A percentile compares a stretch with the other conserved stretches of the same genome.
Conservation (phyloP, 1,140 invertebrate genomes). For the Hylaeus anthracinus region DNA sequence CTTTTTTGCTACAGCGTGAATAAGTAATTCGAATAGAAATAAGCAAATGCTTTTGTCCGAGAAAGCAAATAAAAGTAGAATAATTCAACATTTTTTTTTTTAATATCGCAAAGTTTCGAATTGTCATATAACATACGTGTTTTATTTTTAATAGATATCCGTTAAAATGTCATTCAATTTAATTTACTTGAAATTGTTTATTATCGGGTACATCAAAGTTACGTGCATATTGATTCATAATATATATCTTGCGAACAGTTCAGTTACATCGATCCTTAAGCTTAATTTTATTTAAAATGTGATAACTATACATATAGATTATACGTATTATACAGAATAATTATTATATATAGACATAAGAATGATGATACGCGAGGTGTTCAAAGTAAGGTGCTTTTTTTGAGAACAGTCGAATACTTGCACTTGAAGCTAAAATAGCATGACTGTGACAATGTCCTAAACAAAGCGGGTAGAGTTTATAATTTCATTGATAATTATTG, state of each 20-base stretch:
- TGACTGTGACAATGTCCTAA: not conserved
- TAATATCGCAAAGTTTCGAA: not conserved
- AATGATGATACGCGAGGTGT: constrained; percentile 50
- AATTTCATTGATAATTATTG: constrained; percentile 10
- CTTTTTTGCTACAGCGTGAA: constrained; percentile 20
- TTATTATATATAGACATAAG: constrained; percentile 51
- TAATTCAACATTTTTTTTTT: not conserved
- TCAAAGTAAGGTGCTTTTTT: constrained; percentile 64
- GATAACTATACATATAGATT: constrained; percentile 70
- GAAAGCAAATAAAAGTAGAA: not conserved
- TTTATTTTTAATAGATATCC: not conserved
- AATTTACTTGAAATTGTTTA: constrained; percentile 9
- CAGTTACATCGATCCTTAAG: constrained; percentile 46
- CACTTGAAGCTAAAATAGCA: constrained; percentile 23
- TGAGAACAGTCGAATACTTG: constrained; percentile 8
- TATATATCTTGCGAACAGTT: constrained; percentile 16
- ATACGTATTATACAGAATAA: constrained; percentile 53
- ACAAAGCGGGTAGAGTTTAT: not conserved
- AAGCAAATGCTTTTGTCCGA: constrained; percentile 2
- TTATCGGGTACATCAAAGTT: constrained; percentile 2
- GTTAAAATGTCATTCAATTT: not conserved
- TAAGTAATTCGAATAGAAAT: constrained; percentile 8
- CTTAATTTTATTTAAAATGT: constrained; percentile 73
- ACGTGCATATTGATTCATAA: constrained; percentile 2
- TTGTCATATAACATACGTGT: not conserved